Conservation (phyloP, 2,888 invertebrate species). For the Spatulosminthurus flaviceps region DNA sequence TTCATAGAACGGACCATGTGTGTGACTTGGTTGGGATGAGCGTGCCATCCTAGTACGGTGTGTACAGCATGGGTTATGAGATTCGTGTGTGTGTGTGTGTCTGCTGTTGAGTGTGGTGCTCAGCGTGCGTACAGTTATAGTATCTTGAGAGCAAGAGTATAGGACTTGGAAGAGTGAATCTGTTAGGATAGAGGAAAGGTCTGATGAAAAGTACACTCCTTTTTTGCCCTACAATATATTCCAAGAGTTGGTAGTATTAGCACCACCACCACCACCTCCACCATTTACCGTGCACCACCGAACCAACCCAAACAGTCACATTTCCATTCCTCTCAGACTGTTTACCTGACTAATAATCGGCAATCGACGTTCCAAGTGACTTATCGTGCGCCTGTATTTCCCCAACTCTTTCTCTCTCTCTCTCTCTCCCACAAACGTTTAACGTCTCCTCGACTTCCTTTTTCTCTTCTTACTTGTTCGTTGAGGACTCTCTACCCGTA, state of each 20-base stretch:
- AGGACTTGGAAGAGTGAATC: background rate
- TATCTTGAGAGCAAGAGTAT: background rate
- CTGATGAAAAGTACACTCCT: background rate
- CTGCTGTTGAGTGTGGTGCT: no score
- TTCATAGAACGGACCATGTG: slow-evolving; percentile 14
- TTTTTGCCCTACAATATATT: slow-evolving; percentile 14
- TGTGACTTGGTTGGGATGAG: slow-evolving; percentile 3
- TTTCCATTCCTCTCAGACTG: slow-evolving; percentile 51
- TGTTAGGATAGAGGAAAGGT: background rate
- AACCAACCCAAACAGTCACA: slow-evolving; percentile 43
- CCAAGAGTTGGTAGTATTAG: background rate
- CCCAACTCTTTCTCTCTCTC: slow-evolving; percentile 33
- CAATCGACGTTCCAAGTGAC: slow-evolving; percentile 44
- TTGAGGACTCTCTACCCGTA: slow-evolving; percentile 28
- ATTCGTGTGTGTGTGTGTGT: no score
- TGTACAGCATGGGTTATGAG: background rate
- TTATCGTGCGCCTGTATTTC: slow-evolving; percentile 40
- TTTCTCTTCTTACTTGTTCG: slow-evolving; percentile 26
- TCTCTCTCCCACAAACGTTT: slow-evolving; percentile 36
- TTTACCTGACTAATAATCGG: slow-evolving; percentile 52
- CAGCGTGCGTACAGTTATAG: slow-evolving; percentile 4
- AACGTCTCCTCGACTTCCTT: slow-evolving; percentile 49
- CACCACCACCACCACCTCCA: slow-evolving; percentile 11
- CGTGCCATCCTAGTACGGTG: background rate
- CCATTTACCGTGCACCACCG: background rate